Percentiles rank a stretch among this genome's conserved stretches.
Evolutionary conservation across 2,888 invertebrate genomes (phyloP).

Genomic region (Andrena dorsata): DNA sequence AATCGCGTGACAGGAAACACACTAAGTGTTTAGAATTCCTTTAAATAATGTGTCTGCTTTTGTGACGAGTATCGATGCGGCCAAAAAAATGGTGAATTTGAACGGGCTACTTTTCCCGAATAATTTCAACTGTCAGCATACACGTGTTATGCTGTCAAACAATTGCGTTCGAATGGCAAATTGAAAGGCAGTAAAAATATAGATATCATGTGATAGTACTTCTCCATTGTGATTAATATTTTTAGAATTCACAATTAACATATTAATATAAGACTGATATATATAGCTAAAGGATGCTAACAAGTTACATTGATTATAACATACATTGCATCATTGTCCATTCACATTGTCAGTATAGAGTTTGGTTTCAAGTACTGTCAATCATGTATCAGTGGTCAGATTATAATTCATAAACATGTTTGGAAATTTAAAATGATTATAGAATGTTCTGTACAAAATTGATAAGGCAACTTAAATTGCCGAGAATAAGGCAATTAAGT

Average conservation of each 20-base stretch:
- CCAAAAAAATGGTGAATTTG: neutral
- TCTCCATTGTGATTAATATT: neutral
- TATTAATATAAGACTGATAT: neutral
- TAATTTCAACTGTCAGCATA: too few species aligned
- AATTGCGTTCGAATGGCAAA: too few species aligned
- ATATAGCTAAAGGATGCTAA: neutral
- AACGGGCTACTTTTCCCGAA: neutral
- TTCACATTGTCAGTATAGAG: neutral
- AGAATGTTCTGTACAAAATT: constrained; percentile 33
- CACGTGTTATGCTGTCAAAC: too few species aligned
- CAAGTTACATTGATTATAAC: too few species aligned
- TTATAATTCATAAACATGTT: neutral
- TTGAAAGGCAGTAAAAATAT: neutral
- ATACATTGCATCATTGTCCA: neutral
- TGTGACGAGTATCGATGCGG: neutral
- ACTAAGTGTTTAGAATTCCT: neutral
- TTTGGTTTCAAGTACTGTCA: neutral
- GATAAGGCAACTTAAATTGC: constrained; percentile 18
- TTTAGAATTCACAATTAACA: neutral
- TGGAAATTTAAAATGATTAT: neutral
- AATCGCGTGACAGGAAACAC: neutral
- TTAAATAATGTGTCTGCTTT: neutral
- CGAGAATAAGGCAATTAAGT: constrained; percentile 30
- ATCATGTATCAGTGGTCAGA: neutral
- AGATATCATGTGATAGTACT: neutral